A percentile compares a stretch with the other conserved stretches of the same genome.
phyloP scores from a whole-genome alignment of 2,797 vertebrate species.

The Rhinophrynus dorsalis region DNA sequence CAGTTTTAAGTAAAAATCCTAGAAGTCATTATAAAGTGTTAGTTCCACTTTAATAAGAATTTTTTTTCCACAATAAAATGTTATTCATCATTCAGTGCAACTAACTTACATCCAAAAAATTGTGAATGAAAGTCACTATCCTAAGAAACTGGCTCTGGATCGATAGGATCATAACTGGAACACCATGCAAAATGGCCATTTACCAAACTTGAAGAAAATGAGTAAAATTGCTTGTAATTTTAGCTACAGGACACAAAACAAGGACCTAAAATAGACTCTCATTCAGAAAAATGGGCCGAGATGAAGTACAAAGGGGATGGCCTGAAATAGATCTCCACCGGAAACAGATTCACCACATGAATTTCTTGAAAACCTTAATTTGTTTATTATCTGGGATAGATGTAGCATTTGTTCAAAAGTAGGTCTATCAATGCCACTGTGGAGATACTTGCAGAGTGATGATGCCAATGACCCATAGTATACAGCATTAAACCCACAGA shows the following conservation, averaged over 20 bases:
- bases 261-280: too few relatives aligned
- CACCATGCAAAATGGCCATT: too few relatives aligned
- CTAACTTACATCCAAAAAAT: too few relatives aligned
- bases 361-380: neutral
- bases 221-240: neutral
- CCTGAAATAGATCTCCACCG: slow-evolving; percentile 20
- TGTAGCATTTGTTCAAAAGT: slow-evolving; percentile 15
- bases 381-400: slow-evolving; percentile 19
- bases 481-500: neutral
- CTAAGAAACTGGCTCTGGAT: too few relatives aligned
- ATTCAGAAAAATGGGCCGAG: neutral
- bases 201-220: too few relatives aligned
- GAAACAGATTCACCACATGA: slow-evolving; percentile 8
- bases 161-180: too few relatives aligned
- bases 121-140: too few relatives aligned
- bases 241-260: neutral
- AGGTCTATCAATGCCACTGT: slow-evolving; percentile 15
- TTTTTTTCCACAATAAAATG: too few relatives aligned
- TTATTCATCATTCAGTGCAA: too few relatives aligned
- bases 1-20: too few relatives aligned
- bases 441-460: neutral
- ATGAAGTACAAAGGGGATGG: neutral
- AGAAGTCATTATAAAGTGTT: too few relatives aligned
- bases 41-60: too few relatives aligned
- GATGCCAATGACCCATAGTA: neutral